These are phyloP conservation scores for Colaptes auratus DNA, from an alignment of 2,113 vertebrate genomes.

Conservation along the genomic window DNA sequence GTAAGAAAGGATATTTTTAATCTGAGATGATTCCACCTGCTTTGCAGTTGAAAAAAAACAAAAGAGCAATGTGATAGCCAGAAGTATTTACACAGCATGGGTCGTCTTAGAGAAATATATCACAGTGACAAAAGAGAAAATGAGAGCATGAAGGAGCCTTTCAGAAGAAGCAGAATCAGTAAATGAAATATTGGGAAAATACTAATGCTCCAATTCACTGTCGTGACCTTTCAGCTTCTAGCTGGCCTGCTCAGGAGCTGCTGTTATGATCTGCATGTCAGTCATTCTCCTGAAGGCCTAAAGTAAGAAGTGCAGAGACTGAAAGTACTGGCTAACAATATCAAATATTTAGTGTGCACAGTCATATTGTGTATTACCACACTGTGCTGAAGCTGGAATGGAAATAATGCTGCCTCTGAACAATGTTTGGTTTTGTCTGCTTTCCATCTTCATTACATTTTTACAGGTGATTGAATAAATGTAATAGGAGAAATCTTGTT, in stretches of 20 bases:
- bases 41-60: neutral
- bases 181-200: neutral
- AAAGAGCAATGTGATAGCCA: neutral
- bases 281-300: neutral
- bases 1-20: neutral
- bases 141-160: neutral
- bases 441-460: neutral
- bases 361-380: neutral
- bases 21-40: neutral
- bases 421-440: neutral
- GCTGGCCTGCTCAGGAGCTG: neutral
- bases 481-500: neutral
- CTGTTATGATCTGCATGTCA: neutral
- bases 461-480: neutral
- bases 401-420: neutral
- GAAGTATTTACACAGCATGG: neutral
- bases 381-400: neutral
- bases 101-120: neutral
- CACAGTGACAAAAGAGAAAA: neutral
- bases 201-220: fast-evolving
- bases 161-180: neutral
- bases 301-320: neutral
- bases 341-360: neutral
- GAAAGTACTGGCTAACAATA: neutral
- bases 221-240: neutral